These are phyloP conservation scores for Polyploca ridens DNA, from an alignment of 2,888 invertebrate genomes.

Conservation along the genomic window DNA sequence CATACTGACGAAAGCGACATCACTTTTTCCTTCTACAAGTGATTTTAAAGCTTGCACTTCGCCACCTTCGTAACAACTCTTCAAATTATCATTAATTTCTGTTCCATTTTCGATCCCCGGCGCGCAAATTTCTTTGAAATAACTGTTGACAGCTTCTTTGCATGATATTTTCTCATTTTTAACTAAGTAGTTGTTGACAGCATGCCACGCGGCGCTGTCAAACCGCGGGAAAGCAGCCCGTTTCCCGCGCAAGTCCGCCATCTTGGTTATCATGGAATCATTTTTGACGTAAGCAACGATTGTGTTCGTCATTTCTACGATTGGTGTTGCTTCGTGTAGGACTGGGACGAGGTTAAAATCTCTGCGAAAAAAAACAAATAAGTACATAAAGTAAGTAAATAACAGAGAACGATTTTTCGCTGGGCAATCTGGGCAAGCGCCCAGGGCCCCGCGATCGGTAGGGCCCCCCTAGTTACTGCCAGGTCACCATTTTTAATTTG, in stretches of 20 bases:
- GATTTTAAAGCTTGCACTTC: conserved; percentile 88
- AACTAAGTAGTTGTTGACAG: conserved; percentile 77
- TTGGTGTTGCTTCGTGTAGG: conserved; percentile 85
- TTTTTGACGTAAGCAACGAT: conserved; percentile 88
- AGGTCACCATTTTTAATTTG: too few species aligned
- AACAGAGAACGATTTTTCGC: too few species aligned
- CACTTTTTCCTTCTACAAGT: conserved; percentile 87
- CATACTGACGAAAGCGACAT: conserved; percentile 91
- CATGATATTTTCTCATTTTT: conserved; percentile 71
- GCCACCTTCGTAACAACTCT: conserved; percentile 71
- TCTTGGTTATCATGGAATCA: conserved; percentile 80
- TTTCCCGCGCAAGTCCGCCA: conserved; percentile 88
- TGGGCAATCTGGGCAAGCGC: too few species aligned
- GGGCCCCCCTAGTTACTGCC: too few species aligned
- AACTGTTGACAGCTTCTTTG: conserved; percentile 72
- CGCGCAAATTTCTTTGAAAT: conserved; percentile 88
- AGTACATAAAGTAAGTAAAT: too few species aligned
- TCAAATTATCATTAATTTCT: conserved; percentile 38
- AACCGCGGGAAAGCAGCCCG: conserved; percentile 93
- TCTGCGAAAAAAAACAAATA: conserved; percentile 61
- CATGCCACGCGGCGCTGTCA: conserved; percentile 89
- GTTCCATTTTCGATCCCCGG: conserved; percentile 64
- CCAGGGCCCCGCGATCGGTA: too few species aligned
- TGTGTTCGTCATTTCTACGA: conserved; percentile 84
- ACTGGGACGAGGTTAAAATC: conserved; percentile 83